Conservation (phyloP, 2,888 invertebrate genomes). For the Polydrusus cervinus region DNA sequence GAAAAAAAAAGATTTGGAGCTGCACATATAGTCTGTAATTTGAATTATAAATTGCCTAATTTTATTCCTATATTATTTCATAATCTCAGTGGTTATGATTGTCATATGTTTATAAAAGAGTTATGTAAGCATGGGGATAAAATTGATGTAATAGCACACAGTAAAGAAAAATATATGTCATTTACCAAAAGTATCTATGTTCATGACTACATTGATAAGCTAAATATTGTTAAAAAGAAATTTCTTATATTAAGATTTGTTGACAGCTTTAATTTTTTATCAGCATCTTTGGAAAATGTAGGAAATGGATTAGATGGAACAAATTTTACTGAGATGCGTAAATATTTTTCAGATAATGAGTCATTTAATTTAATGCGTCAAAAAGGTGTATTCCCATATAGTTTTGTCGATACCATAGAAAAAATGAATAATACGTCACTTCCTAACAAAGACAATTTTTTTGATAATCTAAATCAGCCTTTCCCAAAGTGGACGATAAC, state of each 20-base stretch:
- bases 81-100: conserved; percentile 15
- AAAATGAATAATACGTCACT: not conserved
- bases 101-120: conserved; percentile 14
- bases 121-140: not conserved
- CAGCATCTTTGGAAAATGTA: not conserved
- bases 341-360: not conserved
- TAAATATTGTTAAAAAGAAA: not conserved
- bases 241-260: not conserved
- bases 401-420: not conserved
- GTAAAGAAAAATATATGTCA: not conserved
- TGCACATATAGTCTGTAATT: not conserved
- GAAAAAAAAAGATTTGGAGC: not conserved
- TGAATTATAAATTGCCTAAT: conserved; percentile 14
- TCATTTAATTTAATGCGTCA: not conserved
- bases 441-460: not conserved
- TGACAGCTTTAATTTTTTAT: not conserved
- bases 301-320: not conserved
- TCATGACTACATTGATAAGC: not conserved
- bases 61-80: not conserved
- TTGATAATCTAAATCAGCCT: too few relatives aligned
- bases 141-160: not conserved
- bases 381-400: not conserved
- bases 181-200: too few relatives aligned
- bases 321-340: not conserved
- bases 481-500: too few relatives aligned